Evolutionary conservation across 2,888 invertebrate species (phyloP).

Genomic region (Catocala fraxini): DNA sequence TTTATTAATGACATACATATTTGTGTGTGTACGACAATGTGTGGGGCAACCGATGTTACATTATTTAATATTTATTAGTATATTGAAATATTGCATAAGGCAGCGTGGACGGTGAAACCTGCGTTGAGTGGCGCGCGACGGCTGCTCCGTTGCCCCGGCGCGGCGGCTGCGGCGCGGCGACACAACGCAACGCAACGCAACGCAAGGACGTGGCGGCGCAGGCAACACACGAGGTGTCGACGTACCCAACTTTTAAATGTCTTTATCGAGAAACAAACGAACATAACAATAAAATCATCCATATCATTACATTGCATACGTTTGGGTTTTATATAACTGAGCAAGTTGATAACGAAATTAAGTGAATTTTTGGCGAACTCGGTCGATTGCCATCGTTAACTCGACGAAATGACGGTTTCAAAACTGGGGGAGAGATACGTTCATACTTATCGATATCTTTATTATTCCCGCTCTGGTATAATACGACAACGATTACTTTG

Average conservation of each 20-base stretch:
- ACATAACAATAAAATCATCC: slow-evolving; percentile 65
- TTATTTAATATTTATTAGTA: slow-evolving; percentile 64
- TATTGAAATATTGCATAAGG: slow-evolving; percentile 67
- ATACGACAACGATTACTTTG: slow-evolving; percentile 47
- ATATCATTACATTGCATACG: slow-evolving; percentile 58
- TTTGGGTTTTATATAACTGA: slow-evolving; percentile 67
- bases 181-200: background rate
- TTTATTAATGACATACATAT: slow-evolving; percentile 64
- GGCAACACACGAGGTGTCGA: slow-evolving; percentile 42
- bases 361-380: slow-evolving; percentile 64
- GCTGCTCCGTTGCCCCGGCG: background rate
- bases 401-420: slow-evolving; percentile 60
- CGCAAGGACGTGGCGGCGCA: slow-evolving; percentile 8
- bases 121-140: slow-evolving; percentile 42
- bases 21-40: slow-evolving; percentile 57
- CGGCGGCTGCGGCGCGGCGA: too few relatives aligned
- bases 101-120: slow-evolving; percentile 58
- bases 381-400: slow-evolving; percentile 62
- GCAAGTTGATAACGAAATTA: slow-evolving; percentile 64
- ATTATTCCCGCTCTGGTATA: slow-evolving; percentile 44
- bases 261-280: slow-evolving; percentile 67
- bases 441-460: slow-evolving; percentile 54
- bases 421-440: slow-evolving; percentile 61
- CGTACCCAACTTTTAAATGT: slow-evolving; percentile 57
- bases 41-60: slow-evolving; percentile 62